Evolutionary conservation across 2,888 invertebrate genomes (phyloP), one percentile per base, ranked within the genome.

Genomic region (Agonopterix arenella): DNA sequence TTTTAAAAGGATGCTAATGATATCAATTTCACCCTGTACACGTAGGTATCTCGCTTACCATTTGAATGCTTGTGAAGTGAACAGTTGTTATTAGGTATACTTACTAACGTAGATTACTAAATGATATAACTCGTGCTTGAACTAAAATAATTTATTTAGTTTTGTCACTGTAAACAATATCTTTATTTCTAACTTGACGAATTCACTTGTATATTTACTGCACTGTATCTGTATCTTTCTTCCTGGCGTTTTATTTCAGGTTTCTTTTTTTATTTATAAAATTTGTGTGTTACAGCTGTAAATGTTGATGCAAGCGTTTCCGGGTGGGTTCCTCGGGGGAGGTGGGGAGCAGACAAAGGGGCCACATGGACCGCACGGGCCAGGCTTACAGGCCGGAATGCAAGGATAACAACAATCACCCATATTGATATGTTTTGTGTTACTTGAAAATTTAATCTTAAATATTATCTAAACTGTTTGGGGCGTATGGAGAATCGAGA

Each of bases 241-340:
- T 28, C 28, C 28, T 18, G 40, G 38, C 16, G 44, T 43, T 37
- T 44, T 46, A 44, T 18, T 51, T 46, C 13, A 44, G 40, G 41
- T 43, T 8, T 40, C 40, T 13, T 43, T 13, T n/a, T n/a, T 43
- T 47, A 10, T 45, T 68, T 67, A 88, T 78, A 85, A 75, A 37
- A 88, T 83, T 60, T 86, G 86, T n/a, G 86, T 88, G 51, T 81
- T 64, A 58, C 81, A 84, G 61, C 86, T 88, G 71, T 85, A 88
- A 57, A 88, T 84, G 55, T 88, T 85, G 65, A 88, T 86, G 62
- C 83, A 83, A 2, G 85, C 85, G 52, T 79, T 79, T 42, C 67
- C 28, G 72, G 69, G 51, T 8, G 8, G 16, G 3, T 0, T 3
- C 11, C 11, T 13, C 28, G 44, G n/a, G 9, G 40, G 8, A 16